Base-by-base conservation (phyloP, 2,113 vertebrate genomes). In the Proteles cristata region DNA sequence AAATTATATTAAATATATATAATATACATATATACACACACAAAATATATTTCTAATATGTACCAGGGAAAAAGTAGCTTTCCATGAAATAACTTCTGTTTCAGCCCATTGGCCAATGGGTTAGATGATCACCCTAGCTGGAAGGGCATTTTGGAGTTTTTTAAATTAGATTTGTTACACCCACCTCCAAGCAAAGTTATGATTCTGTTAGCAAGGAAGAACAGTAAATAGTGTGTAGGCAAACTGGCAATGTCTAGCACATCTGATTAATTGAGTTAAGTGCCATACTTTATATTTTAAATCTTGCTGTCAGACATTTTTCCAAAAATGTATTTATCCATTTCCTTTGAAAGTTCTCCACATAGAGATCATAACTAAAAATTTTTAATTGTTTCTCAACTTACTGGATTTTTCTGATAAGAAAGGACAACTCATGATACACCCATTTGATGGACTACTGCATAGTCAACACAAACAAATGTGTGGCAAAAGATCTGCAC, bases 281-380 rank as follows among this genome's bases (percentile, higher is more conserved):
- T 94, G 33, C 6, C 28, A 88, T 17, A 68, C n/a, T 97, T 94
- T 63, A 21, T n/a, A 71, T 80, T 90, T 96, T 55, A 90, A 96
- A 63, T 43, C n/a, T 91, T 89, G 83, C 35, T 35, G 7, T 82
- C 65, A 94, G 84, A 66, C 33, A 69, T 79, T 68, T 69, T 84
- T 74, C 26, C 69, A 88, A 87, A 90, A 89, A 23, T 43, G 53
- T 16, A n/a, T 69, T 48, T 77, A 66, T 43, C 48, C 5, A 26
- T 81, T 74, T 61, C 23, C 45, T 96, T 79, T 87, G n/a, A 84
- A 68, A 92, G 48, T 61, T 74, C 31, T 92, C 25, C n/a, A 77
- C 43, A 84, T 31, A 84, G 5, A 97, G 35, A 74, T 66, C 7
- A 66, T 69, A 92, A 77, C 12, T 17, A 82, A 53, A n/a, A 80